Conservation (phyloP, 92 coral and sea anemone genomes). For the Siderastrea radians region DNA sequence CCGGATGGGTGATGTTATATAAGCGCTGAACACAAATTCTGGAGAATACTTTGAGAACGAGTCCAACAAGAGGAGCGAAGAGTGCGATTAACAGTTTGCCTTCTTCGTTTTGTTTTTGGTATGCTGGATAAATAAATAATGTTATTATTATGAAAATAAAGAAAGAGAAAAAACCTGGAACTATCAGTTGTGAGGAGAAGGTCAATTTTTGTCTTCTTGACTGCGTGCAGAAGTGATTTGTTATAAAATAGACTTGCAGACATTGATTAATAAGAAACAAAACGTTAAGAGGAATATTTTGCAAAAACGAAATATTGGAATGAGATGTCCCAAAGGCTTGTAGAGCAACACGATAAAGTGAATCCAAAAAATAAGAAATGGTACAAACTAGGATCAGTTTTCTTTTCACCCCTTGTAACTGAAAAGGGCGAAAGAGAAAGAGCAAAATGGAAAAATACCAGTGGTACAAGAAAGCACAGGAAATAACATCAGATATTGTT, state of each 20-base stretch:
- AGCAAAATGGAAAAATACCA: neutral
- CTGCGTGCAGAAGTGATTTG: neutral
- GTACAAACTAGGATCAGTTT: neutral
- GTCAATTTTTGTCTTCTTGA: neutral
- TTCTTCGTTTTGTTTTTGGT: neutral
- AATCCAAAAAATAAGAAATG: neutral
- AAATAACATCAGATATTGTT: neutral
- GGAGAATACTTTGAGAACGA: conserved; percentile 2
- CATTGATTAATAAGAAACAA: neutral
- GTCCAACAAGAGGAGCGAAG: conserved; percentile 9
- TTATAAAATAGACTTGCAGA: neutral
- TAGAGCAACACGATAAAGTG: neutral
- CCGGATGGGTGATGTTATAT: conserved; percentile 19
- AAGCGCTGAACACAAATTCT: conserved; percentile 15
- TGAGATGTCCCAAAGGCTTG: neutral
- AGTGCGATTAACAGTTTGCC: conserved; percentile 15
- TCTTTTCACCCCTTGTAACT: neutral
- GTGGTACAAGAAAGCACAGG: neutral
- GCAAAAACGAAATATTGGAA: neutral
- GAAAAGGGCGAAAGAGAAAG: neutral
- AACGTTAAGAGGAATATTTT: neutral
- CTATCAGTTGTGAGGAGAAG: neutral
- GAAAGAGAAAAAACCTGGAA: neutral
- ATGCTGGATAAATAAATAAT: neutral
- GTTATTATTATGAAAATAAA: neutral